phyloP scores from a whole-genome alignment of 2,797 vertebrate species.

The Siniperca obscura region DNA sequence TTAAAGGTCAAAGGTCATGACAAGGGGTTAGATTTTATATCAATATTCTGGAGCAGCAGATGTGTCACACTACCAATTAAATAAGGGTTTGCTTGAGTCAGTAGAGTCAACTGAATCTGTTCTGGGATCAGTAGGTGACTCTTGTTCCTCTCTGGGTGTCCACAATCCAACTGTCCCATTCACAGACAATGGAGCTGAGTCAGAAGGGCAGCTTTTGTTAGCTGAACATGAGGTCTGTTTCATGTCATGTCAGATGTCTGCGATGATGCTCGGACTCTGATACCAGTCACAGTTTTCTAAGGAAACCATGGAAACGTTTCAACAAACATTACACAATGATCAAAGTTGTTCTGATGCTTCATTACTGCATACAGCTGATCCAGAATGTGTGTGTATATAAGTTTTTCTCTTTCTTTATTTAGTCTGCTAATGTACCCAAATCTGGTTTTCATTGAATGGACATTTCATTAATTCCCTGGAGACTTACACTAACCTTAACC shows the following conservation, averaged over 20 bases:
- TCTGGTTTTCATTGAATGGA: neutral
- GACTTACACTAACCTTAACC: neutral
- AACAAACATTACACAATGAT: constrained; percentile 9
- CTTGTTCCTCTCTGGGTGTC: constrained; percentile 5
- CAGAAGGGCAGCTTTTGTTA: constrained; percentile 33
- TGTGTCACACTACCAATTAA: constrained; percentile 12
- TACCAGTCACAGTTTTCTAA: neutral
- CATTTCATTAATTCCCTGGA: neutral
- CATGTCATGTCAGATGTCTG: constrained; percentile 8
- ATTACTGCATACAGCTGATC: neutral
- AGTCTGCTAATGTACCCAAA: neutral
- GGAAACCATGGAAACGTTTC: constrained; percentile 21
- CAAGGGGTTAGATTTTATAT: neutral
- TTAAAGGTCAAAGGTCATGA: constrained; percentile 3
- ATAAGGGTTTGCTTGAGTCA: neutral
- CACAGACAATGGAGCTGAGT: constrained; percentile 40
- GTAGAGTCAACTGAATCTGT: neutral
- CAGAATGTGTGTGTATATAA: neutral
- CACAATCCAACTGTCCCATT: neutral
- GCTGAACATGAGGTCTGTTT: constrained; percentile 5
- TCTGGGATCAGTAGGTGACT: neutral
- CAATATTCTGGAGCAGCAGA: neutral
- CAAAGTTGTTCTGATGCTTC: neutral
- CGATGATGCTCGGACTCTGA: constrained; percentile 18
- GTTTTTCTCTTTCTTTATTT: neutral